Percentiles rank a stretch among this genome's conserved stretches.
These are phyloP conservation scores for Neelides sp. DNA, from an alignment of 1,140 invertebrate species.

Conservation along the genomic window DNA sequence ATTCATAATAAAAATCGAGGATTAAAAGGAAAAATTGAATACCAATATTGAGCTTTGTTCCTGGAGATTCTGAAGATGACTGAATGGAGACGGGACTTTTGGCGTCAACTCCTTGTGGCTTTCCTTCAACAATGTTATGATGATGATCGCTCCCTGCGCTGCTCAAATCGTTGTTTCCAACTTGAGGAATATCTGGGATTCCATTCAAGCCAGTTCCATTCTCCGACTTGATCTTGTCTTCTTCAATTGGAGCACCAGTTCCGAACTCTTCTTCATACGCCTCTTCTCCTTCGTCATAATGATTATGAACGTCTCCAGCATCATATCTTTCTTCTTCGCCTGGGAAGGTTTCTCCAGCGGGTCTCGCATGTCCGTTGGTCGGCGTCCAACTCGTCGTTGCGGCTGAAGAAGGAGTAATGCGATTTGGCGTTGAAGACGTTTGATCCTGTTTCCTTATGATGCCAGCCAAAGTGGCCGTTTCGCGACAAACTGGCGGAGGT, in stretches of 20 bases:
- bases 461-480: conserved; percentile 13
- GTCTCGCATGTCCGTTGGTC: conserved; percentile 40
- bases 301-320: not conserved
- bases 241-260: not conserved
- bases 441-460: conserved; percentile 29
- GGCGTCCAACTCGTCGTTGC: not conserved
- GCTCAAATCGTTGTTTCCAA: not conserved
- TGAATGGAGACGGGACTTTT: no score
- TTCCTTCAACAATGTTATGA: no score
- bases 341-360: conserved; percentile 32
- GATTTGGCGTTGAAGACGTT: conserved; percentile 27
- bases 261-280: not conserved
- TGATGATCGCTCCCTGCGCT: conserved; percentile 34
- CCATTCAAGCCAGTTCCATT: no score
- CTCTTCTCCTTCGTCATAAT: not conserved
- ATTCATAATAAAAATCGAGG: no score
- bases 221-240: not conserved
- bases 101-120: no score
- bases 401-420: not conserved
- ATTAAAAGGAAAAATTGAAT: no score
- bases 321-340: not conserved
- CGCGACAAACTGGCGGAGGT: conserved; percentile 43
- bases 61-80: no score
- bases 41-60: no score
- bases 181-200: no score